Evolutionary conservation across 1,140 invertebrate genomes (phyloP).

Genomic region (Plectrocnemia conspersa): DNA sequence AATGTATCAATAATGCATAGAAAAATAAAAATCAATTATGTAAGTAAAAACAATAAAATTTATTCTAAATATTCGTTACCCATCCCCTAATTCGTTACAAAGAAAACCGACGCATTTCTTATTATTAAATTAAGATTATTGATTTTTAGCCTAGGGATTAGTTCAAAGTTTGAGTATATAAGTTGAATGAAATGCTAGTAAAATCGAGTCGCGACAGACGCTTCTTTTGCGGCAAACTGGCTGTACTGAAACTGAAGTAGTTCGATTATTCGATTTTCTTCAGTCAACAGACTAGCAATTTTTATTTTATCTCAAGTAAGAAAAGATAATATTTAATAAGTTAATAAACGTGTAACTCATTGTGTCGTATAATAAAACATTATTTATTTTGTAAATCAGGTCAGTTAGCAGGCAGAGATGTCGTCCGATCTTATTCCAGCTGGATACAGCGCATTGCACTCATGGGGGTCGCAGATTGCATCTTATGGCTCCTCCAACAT

Average conservation of each 20-base stretch:
- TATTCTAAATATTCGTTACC: no score
- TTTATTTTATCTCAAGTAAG: slow-evolving; percentile 27
- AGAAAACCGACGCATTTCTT: no score
- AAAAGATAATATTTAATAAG: background rate
- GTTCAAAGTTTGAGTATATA: slow-evolving; percentile 42
- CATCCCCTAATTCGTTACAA: no score
- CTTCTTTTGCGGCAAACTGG: slow-evolving; percentile 41
- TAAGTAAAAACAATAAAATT: no score
- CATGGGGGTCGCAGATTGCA: slow-evolving; percentile 45
- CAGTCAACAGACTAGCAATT: slow-evolving; percentile 40
- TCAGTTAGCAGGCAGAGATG: slow-evolving; percentile 17
- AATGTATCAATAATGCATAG: no score
- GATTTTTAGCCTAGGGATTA: no score
- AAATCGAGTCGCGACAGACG: slow-evolving; percentile 46
- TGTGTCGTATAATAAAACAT: no score
- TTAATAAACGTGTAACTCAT: background rate
- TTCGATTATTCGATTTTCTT: slow-evolving; percentile 52
- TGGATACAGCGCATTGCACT: slow-evolving; percentile 44
- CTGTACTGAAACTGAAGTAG: slow-evolving; percentile 49
- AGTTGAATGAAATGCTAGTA: slow-evolving; percentile 32
- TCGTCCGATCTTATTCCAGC: slow-evolving; percentile 36
- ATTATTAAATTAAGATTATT: slow-evolving; percentile 24
- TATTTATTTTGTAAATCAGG: slow-evolving; percentile 6
- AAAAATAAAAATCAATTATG: no score
- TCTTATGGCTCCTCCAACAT: slow-evolving; percentile 48